These are phyloP conservation scores for Heliconius cydno DNA, from an alignment of 2,888 invertebrate genomes.

Conservation along the genomic window DNA sequence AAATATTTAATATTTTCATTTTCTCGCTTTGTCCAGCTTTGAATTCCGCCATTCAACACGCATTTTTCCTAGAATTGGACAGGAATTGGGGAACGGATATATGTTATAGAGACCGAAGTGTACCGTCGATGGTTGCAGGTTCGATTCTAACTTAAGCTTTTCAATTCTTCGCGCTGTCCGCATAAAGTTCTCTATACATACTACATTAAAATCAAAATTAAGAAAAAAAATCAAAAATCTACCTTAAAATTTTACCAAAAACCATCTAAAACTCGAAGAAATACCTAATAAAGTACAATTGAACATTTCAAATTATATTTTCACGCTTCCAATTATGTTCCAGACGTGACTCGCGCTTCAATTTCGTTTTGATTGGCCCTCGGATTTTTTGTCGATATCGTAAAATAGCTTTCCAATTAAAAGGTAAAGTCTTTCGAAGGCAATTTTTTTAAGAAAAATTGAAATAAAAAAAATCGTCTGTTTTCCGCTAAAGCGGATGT, in stretches of 20 bases:
- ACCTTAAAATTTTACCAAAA: neutral
- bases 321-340: conserved; percentile 36
- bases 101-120: no score
- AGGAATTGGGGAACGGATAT: no score
- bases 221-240: neutral
- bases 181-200: no score
- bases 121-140: no score
- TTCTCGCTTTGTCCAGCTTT: no score
- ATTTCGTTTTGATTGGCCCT: conserved; percentile 35
- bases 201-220: neutral
- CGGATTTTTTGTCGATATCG: conserved; percentile 27
- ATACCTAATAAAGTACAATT: conserved; percentile 22
- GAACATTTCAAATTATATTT: conserved; percentile 29
- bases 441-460: conserved; percentile 2
- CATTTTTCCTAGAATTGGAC: no score
- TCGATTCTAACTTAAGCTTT: no score
- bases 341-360: conserved; percentile 36
- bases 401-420: conserved; percentile 31
- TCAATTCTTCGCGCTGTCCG: no score
- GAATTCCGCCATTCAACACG: no score
- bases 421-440: neutral
- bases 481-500: no score
- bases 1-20: no score
- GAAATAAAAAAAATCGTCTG: neutral
- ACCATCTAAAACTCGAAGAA: neutral